Conservation (phyloP, 1,140 invertebrate genomes). For the Bacillus rossius region DNA sequence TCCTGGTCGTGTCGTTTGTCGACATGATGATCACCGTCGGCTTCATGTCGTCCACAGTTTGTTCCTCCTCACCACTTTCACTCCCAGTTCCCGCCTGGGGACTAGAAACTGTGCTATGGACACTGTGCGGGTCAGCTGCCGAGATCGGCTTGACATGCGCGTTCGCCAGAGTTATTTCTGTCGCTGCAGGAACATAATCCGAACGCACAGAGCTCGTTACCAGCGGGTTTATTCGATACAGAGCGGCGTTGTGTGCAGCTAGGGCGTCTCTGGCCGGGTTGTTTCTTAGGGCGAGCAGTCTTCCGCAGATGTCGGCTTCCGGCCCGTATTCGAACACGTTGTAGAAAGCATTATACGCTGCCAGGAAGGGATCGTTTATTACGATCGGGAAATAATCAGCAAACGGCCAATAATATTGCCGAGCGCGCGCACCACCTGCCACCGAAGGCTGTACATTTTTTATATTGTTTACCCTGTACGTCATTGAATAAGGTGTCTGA, state of each 20-base stretch:
- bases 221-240: too few relatives aligned
- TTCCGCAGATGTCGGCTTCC: slow-evolving; percentile 43
- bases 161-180: too few relatives aligned
- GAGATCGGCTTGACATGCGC: too few relatives aligned
- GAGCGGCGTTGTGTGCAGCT: too few relatives aligned
- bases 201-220: slow-evolving; percentile 4
- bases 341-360: slow-evolving; percentile 43
- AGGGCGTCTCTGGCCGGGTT: too few relatives aligned
- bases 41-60: background rate
- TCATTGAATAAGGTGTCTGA: too few relatives aligned
- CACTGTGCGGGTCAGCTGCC: too few relatives aligned
- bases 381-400: slow-evolving; percentile 45
- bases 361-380: slow-evolving; percentile 49
- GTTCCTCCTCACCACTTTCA: background rate
- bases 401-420: background rate
- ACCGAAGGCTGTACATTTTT: too few relatives aligned
- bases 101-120: too few relatives aligned
- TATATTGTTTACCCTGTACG: too few relatives aligned
- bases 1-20: background rate
- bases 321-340: slow-evolving; percentile 54
- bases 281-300: slow-evolving; percentile 6
- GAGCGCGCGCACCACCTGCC: too few relatives aligned
- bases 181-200: slow-evolving; percentile 33
- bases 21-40: background rate
- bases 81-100: too few relatives aligned